Base-by-base conservation (phyloP, 2,888 invertebrate species). In the Drosophila koepferae region DNA sequence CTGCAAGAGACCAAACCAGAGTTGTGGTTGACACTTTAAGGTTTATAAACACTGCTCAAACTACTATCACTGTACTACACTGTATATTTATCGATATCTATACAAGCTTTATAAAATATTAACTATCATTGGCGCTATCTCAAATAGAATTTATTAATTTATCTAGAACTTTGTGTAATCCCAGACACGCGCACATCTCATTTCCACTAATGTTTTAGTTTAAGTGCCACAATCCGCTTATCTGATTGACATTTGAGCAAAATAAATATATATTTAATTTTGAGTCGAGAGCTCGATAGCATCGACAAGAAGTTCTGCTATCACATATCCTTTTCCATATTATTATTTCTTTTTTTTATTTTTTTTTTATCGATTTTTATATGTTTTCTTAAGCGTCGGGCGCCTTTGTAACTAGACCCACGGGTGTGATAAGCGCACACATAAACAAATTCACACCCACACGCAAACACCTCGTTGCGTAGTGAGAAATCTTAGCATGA, bases 381-480 rank as follows among this genome's bases (percentile, higher is more conserved):
- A 59, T 60, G 49, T 62, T 68, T 69, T 72, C 49, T 67, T 59
- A 59, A 63, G 59, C 44, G 43, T 12, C 46, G 43, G 38, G 49
- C 64, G 55, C 38, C n/a, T 44, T 43, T 41, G 34, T 56, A 74
- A 77, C 60, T 77, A 60, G 54, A 64, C 77, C 77, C 77, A 63
- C 36, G 77, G 78, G 77, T 77, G 78, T 77, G 74, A 78, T 77
- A 67, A 77, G 70, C 61, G 34, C 63, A 69, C 54, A 61, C 64
- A 71, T 66, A 72, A 62, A 77, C 73, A 73, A 64, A 64, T 69
- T 77, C 74, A 77, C 77, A 77, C 65, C 54, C 63, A 49, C 46
- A 40, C 20, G 12, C 28, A 53, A 20, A 49, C 41, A 55, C 49
- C 48, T 36, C 43, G 59, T 68, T 68, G 64, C 68, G 36, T 49